A percentile compares a stretch with the other conserved stretches of the same genome.
phyloP scores from a whole-genome alignment of 1,140 invertebrate genomes.

The Drosophila kurseongensis region DNA sequence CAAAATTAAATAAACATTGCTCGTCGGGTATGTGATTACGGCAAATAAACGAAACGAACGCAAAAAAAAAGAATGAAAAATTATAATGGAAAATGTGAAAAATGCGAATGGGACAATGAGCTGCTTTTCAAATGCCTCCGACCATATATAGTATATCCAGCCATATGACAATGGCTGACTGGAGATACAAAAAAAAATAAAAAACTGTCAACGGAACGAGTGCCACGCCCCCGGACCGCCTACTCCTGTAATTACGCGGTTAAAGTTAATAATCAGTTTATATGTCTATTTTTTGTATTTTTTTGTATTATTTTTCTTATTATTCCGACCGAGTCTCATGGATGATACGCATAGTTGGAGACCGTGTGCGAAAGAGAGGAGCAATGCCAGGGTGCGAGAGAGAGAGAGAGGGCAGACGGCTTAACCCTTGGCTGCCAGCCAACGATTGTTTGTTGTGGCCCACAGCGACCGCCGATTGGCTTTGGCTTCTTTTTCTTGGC shows the following conservation, averaged over 20 bases:
- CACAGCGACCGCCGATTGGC: constrained; percentile 42
- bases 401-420: constrained; percentile 5
- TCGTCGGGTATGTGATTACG: constrained; percentile 54
- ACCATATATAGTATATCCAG: constrained; percentile 14
- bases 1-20: constrained; percentile 56
- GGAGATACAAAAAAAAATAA: constrained; percentile 6
- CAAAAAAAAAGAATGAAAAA: constrained; percentile 28
- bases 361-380: not conserved
- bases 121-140: too few species aligned
- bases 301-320: not conserved
- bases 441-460: constrained; percentile 51
- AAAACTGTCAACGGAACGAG: constrained; percentile 70
- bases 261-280: constrained; percentile 71
- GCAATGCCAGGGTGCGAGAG: not conserved
- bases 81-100: constrained; percentile 46
- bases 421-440: constrained; percentile 37
- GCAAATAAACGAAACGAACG: constrained; percentile 46
- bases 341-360: constrained; percentile 50
- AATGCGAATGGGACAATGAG: constrained; percentile 56
- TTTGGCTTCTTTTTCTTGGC: constrained; percentile 21
- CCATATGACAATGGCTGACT: constrained; percentile 44
- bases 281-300: constrained; percentile 17
- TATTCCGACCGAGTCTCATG: constrained; percentile 28
- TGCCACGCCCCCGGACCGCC: constrained; percentile 46
- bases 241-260: constrained; percentile 60